Base-by-base conservation (phyloP, 1,140 invertebrate genomes). In the Scaptomyza hsui region DNA sequence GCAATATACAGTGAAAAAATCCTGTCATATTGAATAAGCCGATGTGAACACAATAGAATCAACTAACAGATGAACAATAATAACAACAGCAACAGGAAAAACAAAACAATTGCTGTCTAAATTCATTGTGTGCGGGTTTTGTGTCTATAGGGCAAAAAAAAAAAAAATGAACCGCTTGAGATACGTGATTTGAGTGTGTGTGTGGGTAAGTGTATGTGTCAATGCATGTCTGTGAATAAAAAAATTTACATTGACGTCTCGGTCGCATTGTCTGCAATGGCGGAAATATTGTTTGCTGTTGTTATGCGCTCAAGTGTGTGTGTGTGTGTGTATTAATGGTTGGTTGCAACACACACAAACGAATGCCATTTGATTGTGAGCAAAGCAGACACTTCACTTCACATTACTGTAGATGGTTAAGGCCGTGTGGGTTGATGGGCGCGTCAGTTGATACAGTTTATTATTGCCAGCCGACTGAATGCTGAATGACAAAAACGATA, bases 91-190 rank as follows among this genome's bases (percentile, higher is more conserved):
- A 21, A 13, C 37, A 37, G 56, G 56, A 59, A 80, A 77, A 70
- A 53, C 70, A 74, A 71, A 86, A 86, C 81, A 86, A 86, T 86
- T 76, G 82, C 64, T 88, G 82, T 86, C 81, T 88, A 86, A 86
- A 86, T 70, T 77, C 74, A 86, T 86, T 86, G 81, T 86, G 81
- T 86, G 62, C 49, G 35, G 48, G 57, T 60, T 81, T 86, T 86
- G 82, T 86, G 45, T 35, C 26, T 29, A 37, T 18, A 21, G 16
- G 42, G 63, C 57, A 68, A 77, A 45, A 78, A 78, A 85, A 60
- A 53, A 68, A 77, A 45, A 78, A 78, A 85, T 61, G 77, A 65
- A 85, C 86, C 81, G 75, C 73, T 64, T 55, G 63, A 52, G 53
- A 51, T 57, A 72, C 15, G 24, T 56, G 32, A 37, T 37, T 37